phyloP scores from a whole-genome alignment of 2,113 vertebrate genomes.

The Cathartes aura region DNA sequence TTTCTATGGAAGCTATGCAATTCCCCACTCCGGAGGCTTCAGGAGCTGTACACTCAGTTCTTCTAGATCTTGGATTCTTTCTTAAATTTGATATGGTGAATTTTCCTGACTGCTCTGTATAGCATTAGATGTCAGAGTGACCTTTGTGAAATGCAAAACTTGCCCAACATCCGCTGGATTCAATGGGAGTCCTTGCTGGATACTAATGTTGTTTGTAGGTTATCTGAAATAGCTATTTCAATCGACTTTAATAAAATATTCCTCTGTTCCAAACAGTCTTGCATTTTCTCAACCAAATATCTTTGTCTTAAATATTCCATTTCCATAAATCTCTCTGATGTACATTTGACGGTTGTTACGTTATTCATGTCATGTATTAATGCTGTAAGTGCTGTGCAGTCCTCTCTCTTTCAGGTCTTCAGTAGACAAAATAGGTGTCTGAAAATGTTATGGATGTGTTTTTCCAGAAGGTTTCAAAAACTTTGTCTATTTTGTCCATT shows the following conservation, averaged over 20 bases:
- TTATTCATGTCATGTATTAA: background rate
- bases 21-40: background rate
- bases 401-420: background rate
- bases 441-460: background rate
- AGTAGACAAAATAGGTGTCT: background rate
- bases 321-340: background rate
- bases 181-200: background rate
- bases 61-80: background rate
- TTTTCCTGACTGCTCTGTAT: background rate
- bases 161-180: background rate
- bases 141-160: background rate
- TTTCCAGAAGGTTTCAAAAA: background rate
- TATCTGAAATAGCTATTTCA: background rate
- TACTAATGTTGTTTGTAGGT: background rate
- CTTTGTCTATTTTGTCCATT: background rate
- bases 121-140: background rate
- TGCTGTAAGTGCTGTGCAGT: background rate
- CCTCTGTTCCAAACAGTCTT: background rate
- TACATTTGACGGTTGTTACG: accelerated
- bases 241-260: background rate
- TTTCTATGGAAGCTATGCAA: background rate
- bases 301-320: background rate
- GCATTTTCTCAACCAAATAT: background rate
- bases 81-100: background rate
- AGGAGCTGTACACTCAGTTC: background rate